Base-by-base conservation (phyloP, 2,113 vertebrate genomes). In the Panurus biarmicus region DNA sequence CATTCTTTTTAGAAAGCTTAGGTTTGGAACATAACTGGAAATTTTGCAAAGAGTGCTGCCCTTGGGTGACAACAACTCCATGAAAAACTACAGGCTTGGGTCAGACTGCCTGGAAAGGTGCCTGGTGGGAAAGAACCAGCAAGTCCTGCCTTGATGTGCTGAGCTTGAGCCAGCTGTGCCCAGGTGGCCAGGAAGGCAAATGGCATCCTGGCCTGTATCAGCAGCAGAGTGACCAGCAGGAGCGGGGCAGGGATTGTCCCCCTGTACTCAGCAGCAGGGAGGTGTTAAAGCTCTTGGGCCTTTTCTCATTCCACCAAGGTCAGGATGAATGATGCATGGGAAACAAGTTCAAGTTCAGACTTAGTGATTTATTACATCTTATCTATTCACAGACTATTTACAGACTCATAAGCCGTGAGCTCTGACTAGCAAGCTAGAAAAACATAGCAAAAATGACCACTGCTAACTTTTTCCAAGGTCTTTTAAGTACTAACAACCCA, bases 231-330 rank as follows among this genome's bases (percentile, higher is more conserved):
- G 31, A 1, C 5, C 57, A 67, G 4, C 31, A 58, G 65, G 25
- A 24, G 0, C 2, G 50, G 4, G 20, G 23, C 9, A 12, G 40
- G 0, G 12, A 35, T 33, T 4, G 0, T 45, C 0, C 5, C 6
- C 2, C 12, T 13, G 12, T 28, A 6, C 31, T 18, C 0, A 0
- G 23, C 20, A n/a, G n/a, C n/a, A n/a, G n/a, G n/a, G n/a, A n/a
- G n/a, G n/a, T n/a, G n/a, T n/a, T n/a, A n/a, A n/a, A n/a, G n/a
- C n/a, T n/a, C n/a, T n/a, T n/a, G n/a, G n/a, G n/a, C n/a, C n/a
- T n/a, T n/a, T n/a, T n/a, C n/a, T n/a, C n/a, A n/a, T n/a, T n/a
- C n/a, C n/a, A n/a, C n/a, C n/a, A n/a, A n/a, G n/a, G n/a, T n/a
- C n/a, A n/a, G n/a, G n/a, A n/a, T n/a, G n/a, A n/a, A n/a, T n/a